A percentile compares a stretch with the other conserved stretches of the same genome.
phyloP scores from a whole-genome alignment of 2,113 vertebrate species.

The Alouatta palliata region DNA sequence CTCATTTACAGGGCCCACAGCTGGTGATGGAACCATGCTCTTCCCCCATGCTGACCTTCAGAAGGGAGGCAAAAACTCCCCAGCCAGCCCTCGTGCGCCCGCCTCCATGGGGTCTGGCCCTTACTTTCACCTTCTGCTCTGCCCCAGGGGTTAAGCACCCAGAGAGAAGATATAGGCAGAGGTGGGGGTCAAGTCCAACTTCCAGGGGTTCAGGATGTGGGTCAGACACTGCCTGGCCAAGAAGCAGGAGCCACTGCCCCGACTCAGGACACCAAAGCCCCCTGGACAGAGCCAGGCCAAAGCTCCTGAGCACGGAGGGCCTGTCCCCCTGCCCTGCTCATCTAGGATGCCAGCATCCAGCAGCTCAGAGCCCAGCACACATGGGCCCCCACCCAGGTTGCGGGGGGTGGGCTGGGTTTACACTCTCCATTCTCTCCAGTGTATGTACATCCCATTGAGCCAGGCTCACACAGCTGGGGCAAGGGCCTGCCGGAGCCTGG shows the following conservation, averaged over 20 bases:
- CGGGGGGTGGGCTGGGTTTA: not conserved
- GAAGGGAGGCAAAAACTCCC: not conserved
- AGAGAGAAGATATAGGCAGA: not conserved
- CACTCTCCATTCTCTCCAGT: too few species aligned
- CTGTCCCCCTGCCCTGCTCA: not conserved
- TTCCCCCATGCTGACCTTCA: not conserved
- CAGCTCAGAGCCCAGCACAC: not conserved
- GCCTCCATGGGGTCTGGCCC: not conserved
- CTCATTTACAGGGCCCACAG: not conserved
- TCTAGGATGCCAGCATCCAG: not conserved
- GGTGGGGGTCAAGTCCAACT: not conserved
- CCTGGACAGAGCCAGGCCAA: not conserved
- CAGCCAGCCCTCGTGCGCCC: not conserved
- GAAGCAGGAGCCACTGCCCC: not conserved
- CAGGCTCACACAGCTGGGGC: not conserved
- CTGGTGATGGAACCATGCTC: not conserved
- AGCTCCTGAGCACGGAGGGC: not conserved
- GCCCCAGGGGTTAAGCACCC: not conserved
- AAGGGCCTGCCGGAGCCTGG: not conserved
- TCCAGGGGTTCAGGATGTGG: not conserved
- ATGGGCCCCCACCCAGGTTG: fast-evolving
- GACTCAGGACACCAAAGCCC: not conserved
- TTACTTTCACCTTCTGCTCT: not conserved
- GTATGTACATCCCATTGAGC: not conserved
- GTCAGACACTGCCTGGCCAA: not conserved